Conservation (phyloP, 2,888 invertebrate species). For the Clitarchus hookeri region DNA sequence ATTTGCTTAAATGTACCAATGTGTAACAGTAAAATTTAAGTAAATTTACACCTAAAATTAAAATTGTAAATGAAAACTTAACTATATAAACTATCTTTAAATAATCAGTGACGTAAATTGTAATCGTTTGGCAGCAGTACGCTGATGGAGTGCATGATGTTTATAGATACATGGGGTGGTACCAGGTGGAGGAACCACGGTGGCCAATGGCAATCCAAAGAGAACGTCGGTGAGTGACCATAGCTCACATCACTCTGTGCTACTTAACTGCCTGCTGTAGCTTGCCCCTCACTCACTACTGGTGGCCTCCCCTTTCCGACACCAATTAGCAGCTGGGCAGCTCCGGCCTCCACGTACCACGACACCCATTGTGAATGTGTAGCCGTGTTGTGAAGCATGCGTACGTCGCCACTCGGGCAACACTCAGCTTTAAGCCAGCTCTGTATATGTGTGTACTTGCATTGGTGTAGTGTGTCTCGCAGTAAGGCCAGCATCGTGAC, state of each 20-base stretch:
- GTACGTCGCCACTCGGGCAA: neutral
- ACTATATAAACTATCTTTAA: neutral
- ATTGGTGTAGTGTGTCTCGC: neutral
- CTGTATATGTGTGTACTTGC: neutral
- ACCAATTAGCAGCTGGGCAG: neutral
- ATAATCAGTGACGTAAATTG: neutral
- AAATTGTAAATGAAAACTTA: neutral
- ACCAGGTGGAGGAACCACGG: conserved; percentile 33
- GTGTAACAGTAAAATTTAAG: neutral
- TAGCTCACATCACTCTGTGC: neutral
- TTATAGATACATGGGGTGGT: conserved; percentile 37
- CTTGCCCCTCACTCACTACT: neutral
- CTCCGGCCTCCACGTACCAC: neutral
- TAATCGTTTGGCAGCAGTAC: neutral
- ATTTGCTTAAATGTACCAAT: conserved; percentile 22
- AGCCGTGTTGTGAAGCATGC: conserved; percentile 14
- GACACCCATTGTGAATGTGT: conserved; percentile 2
- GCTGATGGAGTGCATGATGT: conserved; percentile 27
- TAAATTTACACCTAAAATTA: neutral
- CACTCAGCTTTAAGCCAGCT: neutral
- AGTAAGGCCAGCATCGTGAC: too few relatives aligned
- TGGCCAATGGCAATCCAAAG: conserved; percentile 23
- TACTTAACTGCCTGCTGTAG: conserved; percentile 12
- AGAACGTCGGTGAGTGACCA: conserved; percentile 32
- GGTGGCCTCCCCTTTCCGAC: too few relatives aligned